Evolutionary conservation across 2,888 invertebrate species (phyloP), one percentile per base, ranked within the genome.

Genomic region (Steinernema scapterisci): DNA sequence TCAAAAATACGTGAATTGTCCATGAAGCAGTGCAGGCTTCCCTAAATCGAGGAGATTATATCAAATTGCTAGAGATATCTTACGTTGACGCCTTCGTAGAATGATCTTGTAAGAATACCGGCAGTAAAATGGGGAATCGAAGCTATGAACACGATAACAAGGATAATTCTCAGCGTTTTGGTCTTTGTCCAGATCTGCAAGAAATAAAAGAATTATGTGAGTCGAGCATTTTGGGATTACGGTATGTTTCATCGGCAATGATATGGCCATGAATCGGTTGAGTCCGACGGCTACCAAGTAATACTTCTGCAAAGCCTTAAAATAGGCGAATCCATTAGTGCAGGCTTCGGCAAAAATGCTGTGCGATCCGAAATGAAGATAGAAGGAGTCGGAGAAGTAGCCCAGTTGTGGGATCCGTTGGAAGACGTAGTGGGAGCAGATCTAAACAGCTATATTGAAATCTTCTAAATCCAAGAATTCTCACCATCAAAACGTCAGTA

Each of bases 321-420:
- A 51, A 19, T n/a, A 51, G 51, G 11, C 19, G 51, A 51, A 51
- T 51, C 51, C 51, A 51, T 51, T 51, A 6, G 51, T 51, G 51
- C 51, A 51, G 51, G 19, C 19, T 19, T 51, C 51, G 6, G 51
- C 51, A 19, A n/a, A 51, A 19, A 51, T 19, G 19, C 51, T 51
- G 51, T 51, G 19, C 9, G 11, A 6, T 9, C 51, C 51, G 19
- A 19, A 51, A 19, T 19, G 51, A 19, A 51, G 51, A 19, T 51
- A 51, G 51, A 51, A 19, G 11, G 9, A 6, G 6, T 51, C 51
- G 19, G 19, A 6, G 51, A 51, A 19, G 19, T n/a, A n/a, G 19
- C 51, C 51, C 11, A 51, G 9, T 6, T 51, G 51, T 6, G 51
- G 51, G 19, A 51, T n/a, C 6, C 51, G 9, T 19, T 51, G 51